These are phyloP conservation scores for Mantis religiosa DNA, from an alignment of 2,888 invertebrate species.

Conservation along the genomic window DNA sequence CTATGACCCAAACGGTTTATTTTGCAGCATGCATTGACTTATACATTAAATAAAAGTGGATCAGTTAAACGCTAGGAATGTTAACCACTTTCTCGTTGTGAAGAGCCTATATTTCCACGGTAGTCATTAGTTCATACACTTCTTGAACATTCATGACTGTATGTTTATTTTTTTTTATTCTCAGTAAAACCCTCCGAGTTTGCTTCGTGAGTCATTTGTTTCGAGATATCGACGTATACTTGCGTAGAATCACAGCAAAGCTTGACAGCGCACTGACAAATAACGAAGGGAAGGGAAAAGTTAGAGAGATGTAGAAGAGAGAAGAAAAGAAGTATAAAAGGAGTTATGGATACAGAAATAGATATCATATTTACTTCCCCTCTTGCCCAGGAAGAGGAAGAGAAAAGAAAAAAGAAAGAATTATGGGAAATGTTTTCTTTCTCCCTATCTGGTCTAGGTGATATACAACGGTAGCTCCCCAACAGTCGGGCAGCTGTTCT, in stretches of 20 bases:
- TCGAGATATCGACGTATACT: neutral
- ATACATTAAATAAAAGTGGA: no score
- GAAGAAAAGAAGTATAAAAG: neutral
- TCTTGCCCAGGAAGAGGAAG: neutral
- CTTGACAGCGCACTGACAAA: neutral
- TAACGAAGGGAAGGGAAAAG: neutral
- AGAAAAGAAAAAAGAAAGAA: neutral
- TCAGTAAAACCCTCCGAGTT: neutral
- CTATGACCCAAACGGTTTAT: no score
- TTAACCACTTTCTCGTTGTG: no score
- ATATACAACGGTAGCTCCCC: neutral
- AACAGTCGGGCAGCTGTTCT: constrained; percentile 8
- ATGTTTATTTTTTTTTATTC: no score
- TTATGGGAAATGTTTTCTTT: neutral
- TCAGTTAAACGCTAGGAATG: no score
- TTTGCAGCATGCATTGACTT: no score
- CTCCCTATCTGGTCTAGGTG: neutral
- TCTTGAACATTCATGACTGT: no score
- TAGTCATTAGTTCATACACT: no score
- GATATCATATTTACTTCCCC: constrained; percentile 23
- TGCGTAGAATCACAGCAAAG: neutral
- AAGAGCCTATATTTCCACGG: no score
- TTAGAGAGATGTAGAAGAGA: neutral
- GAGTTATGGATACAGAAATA: constrained; percentile 27
- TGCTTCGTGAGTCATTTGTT: neutral